A percentile compares a stretch with the other conserved stretches of the same genome.
Evolutionary conservation across 2,888 invertebrate species (phyloP).

Genomic region (Thereva unica): DNA sequence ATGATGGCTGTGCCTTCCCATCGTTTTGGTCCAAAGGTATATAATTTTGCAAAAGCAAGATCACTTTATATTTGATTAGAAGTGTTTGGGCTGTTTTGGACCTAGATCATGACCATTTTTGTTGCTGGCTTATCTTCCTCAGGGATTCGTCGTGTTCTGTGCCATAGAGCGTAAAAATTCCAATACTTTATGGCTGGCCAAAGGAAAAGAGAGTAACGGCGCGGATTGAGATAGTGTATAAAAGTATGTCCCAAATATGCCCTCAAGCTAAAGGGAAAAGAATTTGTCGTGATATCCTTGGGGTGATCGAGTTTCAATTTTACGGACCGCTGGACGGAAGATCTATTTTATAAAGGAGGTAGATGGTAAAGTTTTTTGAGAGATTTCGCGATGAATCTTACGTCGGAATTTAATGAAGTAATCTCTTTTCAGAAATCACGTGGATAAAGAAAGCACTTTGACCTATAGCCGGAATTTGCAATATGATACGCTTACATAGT

Average conservation of each 20-base stretch:
- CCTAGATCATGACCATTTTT: constrained; percentile 32
- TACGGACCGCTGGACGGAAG: constrained; percentile 30
- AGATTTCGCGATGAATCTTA: no score
- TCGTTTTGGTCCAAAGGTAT: constrained; percentile 21
- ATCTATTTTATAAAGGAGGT: constrained; percentile 18
- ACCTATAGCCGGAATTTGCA: no score
- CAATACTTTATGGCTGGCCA: neutral
- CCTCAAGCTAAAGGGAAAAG: constrained; percentile 11
- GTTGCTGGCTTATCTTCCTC: constrained; percentile 21
- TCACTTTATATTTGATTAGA: constrained; percentile 20
- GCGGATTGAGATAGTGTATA: constrained; percentile 21
- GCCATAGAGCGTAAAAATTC: constrained; percentile 27
- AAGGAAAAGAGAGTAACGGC: no score
- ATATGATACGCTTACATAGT: no score
- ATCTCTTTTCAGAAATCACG: no score
- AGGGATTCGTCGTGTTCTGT: constrained; percentile 33
- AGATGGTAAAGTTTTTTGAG: no score
- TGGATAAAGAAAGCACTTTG: no score
- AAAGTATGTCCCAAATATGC: constrained; percentile 26
- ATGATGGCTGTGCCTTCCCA: neutral
- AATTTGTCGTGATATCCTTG: constrained; percentile 36
- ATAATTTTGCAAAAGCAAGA: constrained; percentile 28
- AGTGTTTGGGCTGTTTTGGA: constrained; percentile 24
- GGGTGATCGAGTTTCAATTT: constrained; percentile 33
- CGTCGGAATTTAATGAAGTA: no score